Evolutionary conservation across 2,888 invertebrate species (phyloP).

Genomic region (Eueremaeus valkanovi): DNA sequence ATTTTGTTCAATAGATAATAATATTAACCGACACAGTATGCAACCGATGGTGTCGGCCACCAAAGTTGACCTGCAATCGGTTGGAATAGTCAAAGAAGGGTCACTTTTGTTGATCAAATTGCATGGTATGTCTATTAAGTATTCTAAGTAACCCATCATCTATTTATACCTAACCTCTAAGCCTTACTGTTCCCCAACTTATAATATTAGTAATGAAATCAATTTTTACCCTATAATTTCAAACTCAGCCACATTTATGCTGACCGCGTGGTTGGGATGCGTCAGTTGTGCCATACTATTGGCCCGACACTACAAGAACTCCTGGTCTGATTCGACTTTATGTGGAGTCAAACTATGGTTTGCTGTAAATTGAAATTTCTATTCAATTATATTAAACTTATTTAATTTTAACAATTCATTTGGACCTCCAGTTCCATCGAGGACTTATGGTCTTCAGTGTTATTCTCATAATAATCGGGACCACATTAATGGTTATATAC

Average conservation of each 20-base stretch:
- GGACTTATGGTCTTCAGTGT: conserved; percentile 77
- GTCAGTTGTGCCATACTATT: conserved; percentile 79
- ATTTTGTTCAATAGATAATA: no score
- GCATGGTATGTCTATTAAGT: conserved; percentile 57
- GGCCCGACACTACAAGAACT: conserved; percentile 81
- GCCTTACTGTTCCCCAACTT: no score
- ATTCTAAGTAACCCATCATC: no score
- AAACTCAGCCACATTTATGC: conserved; percentile 69
- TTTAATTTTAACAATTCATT: not conserved
- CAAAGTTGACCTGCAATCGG: conserved; percentile 30
- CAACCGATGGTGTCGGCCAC: no score
- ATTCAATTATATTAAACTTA: conserved; percentile 2
- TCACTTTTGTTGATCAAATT: conserved; percentile 26
- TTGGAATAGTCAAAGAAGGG: conserved; percentile 3
- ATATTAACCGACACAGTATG: no score
- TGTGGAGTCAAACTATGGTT: conserved; percentile 92
- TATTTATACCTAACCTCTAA: no score
- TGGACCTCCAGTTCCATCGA: conserved; percentile 68
- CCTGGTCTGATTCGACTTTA: conserved; percentile 74
- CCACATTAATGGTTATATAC: conserved; percentile 72
- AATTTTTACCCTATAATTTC: no score
- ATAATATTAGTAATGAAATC: no score
- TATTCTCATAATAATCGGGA: conserved; percentile 70
- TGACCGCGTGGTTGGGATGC: conserved; percentile 80
- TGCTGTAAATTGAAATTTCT: conserved; percentile 62